phyloP scores from a whole-genome alignment of 2,797 vertebrate genomes.

The Trematomus bernacchii region DNA sequence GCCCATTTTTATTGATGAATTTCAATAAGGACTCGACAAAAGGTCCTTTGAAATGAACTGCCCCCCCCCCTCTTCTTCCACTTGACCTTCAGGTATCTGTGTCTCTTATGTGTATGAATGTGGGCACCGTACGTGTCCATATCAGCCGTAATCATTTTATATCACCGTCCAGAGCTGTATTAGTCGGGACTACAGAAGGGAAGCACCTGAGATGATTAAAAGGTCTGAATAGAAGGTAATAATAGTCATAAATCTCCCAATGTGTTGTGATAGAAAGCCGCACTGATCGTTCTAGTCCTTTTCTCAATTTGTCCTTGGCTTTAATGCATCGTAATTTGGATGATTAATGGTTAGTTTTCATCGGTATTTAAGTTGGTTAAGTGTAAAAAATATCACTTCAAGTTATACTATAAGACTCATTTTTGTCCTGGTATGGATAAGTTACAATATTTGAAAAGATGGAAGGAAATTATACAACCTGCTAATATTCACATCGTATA shows the following conservation, averaged over 20 bases:
- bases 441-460: constrained; percentile 4
- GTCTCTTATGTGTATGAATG: constrained; percentile 61
- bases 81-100: constrained; percentile 79
- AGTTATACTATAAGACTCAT: constrained; percentile 17
- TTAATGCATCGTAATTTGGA: constrained; percentile 57
- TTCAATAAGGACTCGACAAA: constrained; percentile 81
- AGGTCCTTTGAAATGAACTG: constrained; percentile 73
- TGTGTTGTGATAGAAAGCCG: constrained; percentile 53
- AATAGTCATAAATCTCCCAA: constrained; percentile 63
- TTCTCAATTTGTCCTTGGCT: constrained; percentile 48
- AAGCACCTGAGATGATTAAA: constrained; percentile 56
- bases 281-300: constrained; percentile 52
- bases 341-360: constrained; percentile 50
- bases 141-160: constrained; percentile 67
- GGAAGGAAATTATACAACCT: neutral
- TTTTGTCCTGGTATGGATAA: constrained; percentile 8
- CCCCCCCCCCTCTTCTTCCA: constrained; percentile 28
- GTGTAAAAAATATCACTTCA: constrained; percentile 46
- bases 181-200: constrained; percentile 49
- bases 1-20: constrained; percentile 82
- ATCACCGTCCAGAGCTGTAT: constrained; percentile 57
- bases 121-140: constrained; percentile 62
- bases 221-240: constrained; percentile 59
- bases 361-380: constrained; percentile 21
- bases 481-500: neutral